Base-by-base conservation (phyloP, 2,113 vertebrate species). In the Sorex araneus region DNA sequence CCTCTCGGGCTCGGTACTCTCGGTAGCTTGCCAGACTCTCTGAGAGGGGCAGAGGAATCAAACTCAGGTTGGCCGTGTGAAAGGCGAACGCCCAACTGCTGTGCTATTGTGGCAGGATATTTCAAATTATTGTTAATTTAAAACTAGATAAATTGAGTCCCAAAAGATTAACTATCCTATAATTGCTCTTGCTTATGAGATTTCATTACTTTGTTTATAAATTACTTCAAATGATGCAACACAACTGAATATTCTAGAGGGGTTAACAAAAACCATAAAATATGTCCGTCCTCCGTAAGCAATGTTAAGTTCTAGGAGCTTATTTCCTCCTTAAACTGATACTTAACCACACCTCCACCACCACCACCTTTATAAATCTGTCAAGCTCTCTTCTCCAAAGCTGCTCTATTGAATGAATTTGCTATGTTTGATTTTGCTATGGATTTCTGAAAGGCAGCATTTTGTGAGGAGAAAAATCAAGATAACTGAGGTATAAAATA, bases 61-160 rank as follows among this genome's bases (percentile, higher is more conserved):
- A n/a, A n/a, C n/a, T n/a, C n/a, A n/a, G n/a, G n/a, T n/a, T n/a
- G n/a, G n/a, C n/a, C n/a, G n/a, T n/a, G n/a, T n/a, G n/a, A n/a
- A n/a, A n/a, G n/a, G n/a, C n/a, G n/a, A n/a, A n/a, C n/a, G n/a
- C n/a, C n/a, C n/a, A n/a, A n/a, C n/a, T n/a, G n/a, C n/a, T n/a
- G n/a, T n/a, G n/a, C n/a, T n/a, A n/a, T n/a, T n/a, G 9, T 57
- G 28, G 84, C 76, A 10, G 67, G 9, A 30, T 50, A 74, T 40
- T 70, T 84, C 19, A 83, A 60, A 11, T 36, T 23, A 16, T 67
- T 80, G 4, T 23, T 45, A 27, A 28, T 86, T 66, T 3, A 1
- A 8, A 45, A 1, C 89, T 84, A 69, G 70, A 7, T 40, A 93
- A 87, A 90, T 92, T 93, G 71, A 7, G 4, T 93, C 78, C 78